These are phyloP conservation scores for Montipora capricornis DNA, from an alignment of 64 coral and sea anemone genomes.

Conservation along the genomic window DNA sequence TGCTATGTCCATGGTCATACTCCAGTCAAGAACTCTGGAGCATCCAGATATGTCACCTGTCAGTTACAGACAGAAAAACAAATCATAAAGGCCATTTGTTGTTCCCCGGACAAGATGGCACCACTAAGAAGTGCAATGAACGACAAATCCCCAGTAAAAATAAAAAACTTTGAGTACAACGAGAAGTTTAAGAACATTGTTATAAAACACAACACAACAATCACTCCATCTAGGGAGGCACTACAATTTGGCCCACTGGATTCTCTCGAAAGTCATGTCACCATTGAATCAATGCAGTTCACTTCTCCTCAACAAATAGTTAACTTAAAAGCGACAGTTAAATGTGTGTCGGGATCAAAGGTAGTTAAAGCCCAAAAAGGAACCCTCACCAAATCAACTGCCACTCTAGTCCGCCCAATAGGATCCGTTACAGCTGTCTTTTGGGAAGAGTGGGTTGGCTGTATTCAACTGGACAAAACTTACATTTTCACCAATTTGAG, in stretches of 20 bases:
- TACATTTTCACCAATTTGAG: constrained; percentile 61
- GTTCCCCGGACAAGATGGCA: constrained; percentile 37
- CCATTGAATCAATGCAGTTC: not conserved
- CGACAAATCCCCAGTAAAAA: constrained; percentile 47
- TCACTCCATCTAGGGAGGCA: not conserved
- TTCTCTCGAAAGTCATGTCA: too few species aligned
- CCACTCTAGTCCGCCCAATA: not conserved
- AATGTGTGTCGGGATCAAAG: too few species aligned
- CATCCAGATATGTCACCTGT: not conserved
- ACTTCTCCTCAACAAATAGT: not conserved
- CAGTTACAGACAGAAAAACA: not conserved
- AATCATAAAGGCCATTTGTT: constrained; percentile 38
- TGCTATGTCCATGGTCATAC: not conserved
- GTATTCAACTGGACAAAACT: not conserved
- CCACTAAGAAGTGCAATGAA: constrained; percentile 41
- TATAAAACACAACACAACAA: constrained; percentile 30
- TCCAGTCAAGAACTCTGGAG: not conserved
- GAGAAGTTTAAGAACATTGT: constrained; percentile 46
- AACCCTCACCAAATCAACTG: not conserved
- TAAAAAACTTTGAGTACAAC: constrained; percentile 35
- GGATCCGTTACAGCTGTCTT: not conserved
- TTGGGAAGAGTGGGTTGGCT: not conserved
- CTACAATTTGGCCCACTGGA: constrained; percentile 1
- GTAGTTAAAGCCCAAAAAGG: not conserved
- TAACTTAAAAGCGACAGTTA: not conserved